Base-by-base conservation (phyloP, 2,888 invertebrate genomes). In the Mactromeris polynyma region DNA sequence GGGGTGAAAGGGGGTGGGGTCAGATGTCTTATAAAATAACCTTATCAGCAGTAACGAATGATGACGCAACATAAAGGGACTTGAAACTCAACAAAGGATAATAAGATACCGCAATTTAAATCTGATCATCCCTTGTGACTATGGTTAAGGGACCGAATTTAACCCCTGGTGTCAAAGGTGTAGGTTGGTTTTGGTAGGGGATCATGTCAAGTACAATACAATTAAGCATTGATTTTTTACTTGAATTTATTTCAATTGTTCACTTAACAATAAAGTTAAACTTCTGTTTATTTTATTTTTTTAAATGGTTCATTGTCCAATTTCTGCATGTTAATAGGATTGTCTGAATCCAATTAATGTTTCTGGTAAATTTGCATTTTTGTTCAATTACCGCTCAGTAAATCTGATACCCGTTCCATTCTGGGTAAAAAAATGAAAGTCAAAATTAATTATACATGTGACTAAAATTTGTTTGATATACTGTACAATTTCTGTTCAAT, bases 31-130 rank as follows among this genome's bases (percentile, higher is more conserved):
- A 82, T 64, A 85, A 85, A 80, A 46, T 80, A 85, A 82, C 40
- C 79, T 78, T 82, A 82, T 54, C 82, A 33, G 40, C 40, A 26
- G 1, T 38, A 69, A n/a, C 88, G 46, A 84, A 54, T 36, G 85
- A 85, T 90, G 88, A 90, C 88, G 89, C 88, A 90, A 90, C 87
- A 73, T 82, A 90, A 83, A 51, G 19, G 87, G 77, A 51, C 77
- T 73, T 77, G 58, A 79, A 80, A 79, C 77, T 40, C 77, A 87
- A 87, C 86, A 87, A 87, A 87, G 82, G 82, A 77, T 58, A 78
- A 87, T 87, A 51, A 54, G 54, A 42, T 83, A 54, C 4, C 33
- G 4, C 46, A 54, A 58, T 40, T 73, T 40, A 81, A 82, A 85
- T 78, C 51, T 77, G 88, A 88, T 82, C 54, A 78, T 88, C 82